Evolutionary conservation across 2,888 invertebrate genomes (phyloP).

Genomic region (Toxonevra muliebris): DNA sequence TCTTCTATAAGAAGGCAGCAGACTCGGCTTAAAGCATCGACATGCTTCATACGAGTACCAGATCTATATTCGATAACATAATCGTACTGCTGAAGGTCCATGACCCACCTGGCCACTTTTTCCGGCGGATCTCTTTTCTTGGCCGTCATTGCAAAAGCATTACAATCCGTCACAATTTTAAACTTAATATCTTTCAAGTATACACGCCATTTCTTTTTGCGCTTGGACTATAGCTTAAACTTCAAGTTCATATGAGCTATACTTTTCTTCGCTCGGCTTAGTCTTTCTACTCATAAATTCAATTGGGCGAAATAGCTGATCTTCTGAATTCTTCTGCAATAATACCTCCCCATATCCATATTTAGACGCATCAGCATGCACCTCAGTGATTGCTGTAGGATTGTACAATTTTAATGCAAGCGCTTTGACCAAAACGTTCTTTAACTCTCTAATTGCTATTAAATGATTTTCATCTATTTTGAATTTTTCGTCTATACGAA

Average conservation of each 20-base stretch:
- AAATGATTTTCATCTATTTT: conserved; percentile 23
- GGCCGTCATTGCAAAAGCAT: conserved; percentile 18
- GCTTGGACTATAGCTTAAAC: conserved; percentile 4
- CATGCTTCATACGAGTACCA: conserved; percentile 30
- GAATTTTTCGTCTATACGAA: conserved; percentile 28
- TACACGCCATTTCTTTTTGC: conserved; percentile 5
- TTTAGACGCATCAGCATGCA: conserved; percentile 5
- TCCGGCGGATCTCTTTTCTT: conserved; percentile 20
- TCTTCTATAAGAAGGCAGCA: conserved; percentile 25
- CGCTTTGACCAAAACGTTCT: conserved; percentile 15
- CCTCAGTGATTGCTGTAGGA: not conserved
- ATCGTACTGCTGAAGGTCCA: conserved; percentile 8
- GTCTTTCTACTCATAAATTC: conserved; percentile 10
- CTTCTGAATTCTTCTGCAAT: conserved; percentile 2
- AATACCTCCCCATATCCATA: conserved; percentile 11
- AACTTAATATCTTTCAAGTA: conserved; percentile 19
- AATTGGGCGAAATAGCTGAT: not conserved
- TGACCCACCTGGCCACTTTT: not conserved
- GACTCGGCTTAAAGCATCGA: conserved; percentile 37
- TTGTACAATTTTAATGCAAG: conserved; percentile 35
- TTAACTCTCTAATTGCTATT: conserved; percentile 24
- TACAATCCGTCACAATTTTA: not conserved
- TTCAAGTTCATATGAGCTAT: conserved; percentile 14
- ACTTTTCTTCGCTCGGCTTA: conserved; percentile 11
- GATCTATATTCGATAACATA: conserved; percentile 4